These are phyloP conservation scores for Leistus spinibarbis DNA, from an alignment of 2,888 invertebrate genomes.

Conservation along the genomic window DNA sequence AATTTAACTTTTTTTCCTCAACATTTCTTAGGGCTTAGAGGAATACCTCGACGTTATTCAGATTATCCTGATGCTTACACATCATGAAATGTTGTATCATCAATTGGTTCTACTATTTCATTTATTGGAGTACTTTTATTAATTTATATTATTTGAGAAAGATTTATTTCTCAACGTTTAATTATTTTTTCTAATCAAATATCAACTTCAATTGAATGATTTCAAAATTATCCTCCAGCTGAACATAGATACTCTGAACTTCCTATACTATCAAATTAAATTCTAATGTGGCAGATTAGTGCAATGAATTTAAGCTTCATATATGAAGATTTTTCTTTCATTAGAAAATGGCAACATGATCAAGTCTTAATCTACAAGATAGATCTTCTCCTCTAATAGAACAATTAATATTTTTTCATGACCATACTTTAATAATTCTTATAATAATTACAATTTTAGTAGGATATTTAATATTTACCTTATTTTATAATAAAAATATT, in stretches of 20 bases:
- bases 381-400: conserved; percentile 68
- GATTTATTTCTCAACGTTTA: conserved; percentile 61
- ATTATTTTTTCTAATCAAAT: conserved; percentile 60
- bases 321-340: conserved; percentile 68
- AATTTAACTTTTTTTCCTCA: conserved; percentile 83
- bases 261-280: conserved; percentile 60
- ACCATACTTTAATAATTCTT: conserved; percentile 66
- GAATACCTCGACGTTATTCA: conserved; percentile 78
- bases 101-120: conserved; percentile 70
- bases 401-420: conserved; percentile 70
- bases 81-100: conserved; percentile 71
- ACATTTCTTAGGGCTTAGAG: conserved; percentile 73
- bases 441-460: conserved; percentile 67
- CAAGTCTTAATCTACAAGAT: conserved; percentile 64
- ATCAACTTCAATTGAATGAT: conserved; percentile 67
- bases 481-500: conserved; percentile 64
- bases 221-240: conserved; percentile 62
- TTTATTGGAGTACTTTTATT: conserved; percentile 64
- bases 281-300: conserved; percentile 69
- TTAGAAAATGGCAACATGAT: conserved; percentile 68
- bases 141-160: conserved; percentile 68
- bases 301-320: conserved; percentile 72
- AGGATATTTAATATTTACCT: conserved; percentile 61
- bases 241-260: conserved; percentile 67
- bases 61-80: conserved; percentile 72